Percentiles rank a stretch among this genome's conserved stretches.
Conservation (phyloP, 2,113 vertebrate species). For the Todiramphus chloris region DNA sequence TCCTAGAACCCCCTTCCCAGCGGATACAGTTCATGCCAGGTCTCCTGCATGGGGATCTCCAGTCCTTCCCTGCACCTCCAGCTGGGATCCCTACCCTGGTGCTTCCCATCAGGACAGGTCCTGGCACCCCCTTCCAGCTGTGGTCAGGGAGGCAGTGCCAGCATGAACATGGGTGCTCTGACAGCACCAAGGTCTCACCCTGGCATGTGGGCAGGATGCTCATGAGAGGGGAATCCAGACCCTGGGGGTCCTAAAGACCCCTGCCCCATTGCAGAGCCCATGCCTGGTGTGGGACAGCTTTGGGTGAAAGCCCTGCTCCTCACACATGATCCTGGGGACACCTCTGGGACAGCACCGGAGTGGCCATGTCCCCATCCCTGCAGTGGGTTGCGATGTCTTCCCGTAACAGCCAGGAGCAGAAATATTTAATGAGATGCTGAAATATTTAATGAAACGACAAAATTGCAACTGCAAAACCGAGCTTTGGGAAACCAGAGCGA, state of each 20-base stretch:
- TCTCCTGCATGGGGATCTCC: not conserved
- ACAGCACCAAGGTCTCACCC: not conserved
- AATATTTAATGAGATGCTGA: not conserved
- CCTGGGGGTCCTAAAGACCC: not conserved
- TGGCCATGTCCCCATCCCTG: accelerated
- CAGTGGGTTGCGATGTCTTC: accelerated
- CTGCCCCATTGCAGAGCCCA: not conserved
- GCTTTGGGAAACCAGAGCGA: not conserved
- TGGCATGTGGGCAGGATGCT: accelerated
- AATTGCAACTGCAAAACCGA: not conserved
- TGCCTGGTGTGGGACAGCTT: not conserved
- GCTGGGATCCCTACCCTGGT: not conserved
- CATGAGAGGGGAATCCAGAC: not conserved
- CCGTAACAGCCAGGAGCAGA: not conserved
- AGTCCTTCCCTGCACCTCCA: too few relatives aligned
- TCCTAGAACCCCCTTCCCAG: not conserved
- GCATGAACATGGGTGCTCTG: accelerated
- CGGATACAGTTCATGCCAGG: accelerated
- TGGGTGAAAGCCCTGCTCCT: not conserved
- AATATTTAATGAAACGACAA: not conserved
- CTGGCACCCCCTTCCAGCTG: not conserved
- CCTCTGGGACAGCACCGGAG: accelerated
- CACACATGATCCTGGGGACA: not conserved
- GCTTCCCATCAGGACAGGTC: not conserved
- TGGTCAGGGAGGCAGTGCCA: not conserved